A percentile compares a stretch with the other conserved stretches of the same genome.
Conservation (phyloP, 1,140 invertebrate genomes). For the Tetramorium parvispinum region DNA sequence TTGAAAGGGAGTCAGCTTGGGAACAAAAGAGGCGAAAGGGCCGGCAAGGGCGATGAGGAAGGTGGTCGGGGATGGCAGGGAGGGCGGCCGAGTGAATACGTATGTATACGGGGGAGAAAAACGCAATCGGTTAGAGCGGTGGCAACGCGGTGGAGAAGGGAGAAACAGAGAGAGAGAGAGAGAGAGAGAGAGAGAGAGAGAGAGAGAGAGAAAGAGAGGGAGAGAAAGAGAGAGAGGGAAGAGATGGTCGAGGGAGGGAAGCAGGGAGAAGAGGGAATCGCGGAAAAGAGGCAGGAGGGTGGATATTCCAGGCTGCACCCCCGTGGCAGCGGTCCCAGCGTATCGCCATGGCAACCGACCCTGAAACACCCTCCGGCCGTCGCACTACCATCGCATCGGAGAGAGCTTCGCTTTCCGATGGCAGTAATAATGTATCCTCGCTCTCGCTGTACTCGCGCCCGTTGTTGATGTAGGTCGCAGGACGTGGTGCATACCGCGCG, state of each 20-base stretch:
- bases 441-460: slow-evolving; percentile 61
- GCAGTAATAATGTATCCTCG: slow-evolving; percentile 80
- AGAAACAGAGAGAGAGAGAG: slow-evolving; percentile 4
- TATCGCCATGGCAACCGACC: slow-evolving; percentile 79
- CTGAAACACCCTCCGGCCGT: slow-evolving; percentile 78
- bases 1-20: slow-evolving; percentile 47
- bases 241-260: slow-evolving; percentile 19
- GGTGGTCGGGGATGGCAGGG: not conserved
- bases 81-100: slow-evolving; percentile 56
- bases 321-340: slow-evolving; percentile 71
- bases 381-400: slow-evolving; percentile 66
- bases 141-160: not conserved
- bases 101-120: slow-evolving; percentile 59
- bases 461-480: slow-evolving; percentile 80
- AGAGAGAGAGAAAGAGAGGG: slow-evolving; percentile 8
- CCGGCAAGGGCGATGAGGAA: slow-evolving; percentile 36
- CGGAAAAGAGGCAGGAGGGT: slow-evolving; percentile 76
- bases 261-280: slow-evolving; percentile 58
- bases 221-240: not conserved
- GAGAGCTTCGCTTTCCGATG: slow-evolving; percentile 81
- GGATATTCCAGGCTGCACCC: slow-evolving; percentile 76
- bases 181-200: slow-evolving; percentile 5
- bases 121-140: slow-evolving; percentile 29
- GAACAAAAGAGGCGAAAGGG: slow-evolving; percentile 61
- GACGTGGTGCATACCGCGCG: slow-evolving; percentile 68